These are phyloP conservation scores for Drosophila subobscura DNA, from an alignment of 1,140 invertebrate species.

Conservation along the genomic window DNA sequence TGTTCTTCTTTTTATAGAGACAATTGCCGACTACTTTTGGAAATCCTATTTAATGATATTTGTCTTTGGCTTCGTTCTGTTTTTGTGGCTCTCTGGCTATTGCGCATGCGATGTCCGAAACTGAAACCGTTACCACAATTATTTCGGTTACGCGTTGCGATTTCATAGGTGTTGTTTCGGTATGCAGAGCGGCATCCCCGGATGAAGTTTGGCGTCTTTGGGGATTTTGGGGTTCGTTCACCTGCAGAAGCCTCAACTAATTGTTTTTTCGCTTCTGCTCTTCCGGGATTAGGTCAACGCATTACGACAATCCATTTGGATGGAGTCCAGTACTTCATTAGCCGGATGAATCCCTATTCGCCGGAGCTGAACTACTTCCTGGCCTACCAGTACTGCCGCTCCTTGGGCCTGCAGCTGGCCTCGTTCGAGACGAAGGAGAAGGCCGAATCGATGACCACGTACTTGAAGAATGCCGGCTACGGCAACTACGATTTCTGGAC, in stretches of 20 bases:
- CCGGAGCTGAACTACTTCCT: slow-evolving; percentile 94
- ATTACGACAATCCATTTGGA: slow-evolving; percentile 93
- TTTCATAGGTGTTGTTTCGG: slow-evolving; percentile 42
- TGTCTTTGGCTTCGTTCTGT: slow-evolving; percentile 33
- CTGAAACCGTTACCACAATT: slow-evolving; percentile 59
- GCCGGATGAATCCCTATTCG: slow-evolving; percentile 93
- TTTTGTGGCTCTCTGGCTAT: slow-evolving; percentile 32
- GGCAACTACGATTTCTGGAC: slow-evolving; percentile 94
- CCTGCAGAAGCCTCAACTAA: slow-evolving; percentile 6
- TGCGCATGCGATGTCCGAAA: slow-evolving; percentile 58
- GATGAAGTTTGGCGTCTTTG: background rate
- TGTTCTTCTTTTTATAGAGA: slow-evolving; percentile 54
- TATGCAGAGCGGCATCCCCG: slow-evolving; percentile 22
- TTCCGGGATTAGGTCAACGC: slow-evolving; percentile 88
- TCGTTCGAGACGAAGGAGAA: slow-evolving; percentile 94
- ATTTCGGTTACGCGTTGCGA: slow-evolving; percentile 51
- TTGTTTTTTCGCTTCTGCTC: slow-evolving; percentile 13
- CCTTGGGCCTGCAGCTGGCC: slow-evolving; percentile 91
- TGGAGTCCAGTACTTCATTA: slow-evolving; percentile 94
- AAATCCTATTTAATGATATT: slow-evolving; percentile 81
- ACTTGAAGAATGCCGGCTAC: slow-evolving; percentile 91
- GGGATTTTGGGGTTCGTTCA: slow-evolving; percentile 43
- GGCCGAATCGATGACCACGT: slow-evolving; percentile 91
- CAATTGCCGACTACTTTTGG: slow-evolving; percentile 56
- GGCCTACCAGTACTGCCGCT: slow-evolving; percentile 94